A percentile compares a stretch with the other conserved stretches of the same genome.
phyloP scores from a whole-genome alignment of 2,888 invertebrate species.

The Pycnomerus fuliginosus region DNA sequence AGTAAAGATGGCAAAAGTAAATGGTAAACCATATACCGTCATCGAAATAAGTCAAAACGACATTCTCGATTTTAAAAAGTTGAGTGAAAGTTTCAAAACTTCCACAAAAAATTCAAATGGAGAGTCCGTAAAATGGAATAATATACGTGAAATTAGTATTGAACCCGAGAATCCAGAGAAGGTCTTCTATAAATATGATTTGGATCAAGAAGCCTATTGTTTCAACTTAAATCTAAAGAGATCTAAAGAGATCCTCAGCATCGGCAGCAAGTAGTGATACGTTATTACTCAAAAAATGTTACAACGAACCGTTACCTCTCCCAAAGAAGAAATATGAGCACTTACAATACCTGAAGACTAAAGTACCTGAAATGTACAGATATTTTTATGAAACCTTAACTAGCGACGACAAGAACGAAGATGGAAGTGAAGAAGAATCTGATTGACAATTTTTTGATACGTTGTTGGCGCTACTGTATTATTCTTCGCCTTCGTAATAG shows the following conservation, averaged over 20 bases:
- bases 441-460: too few relatives aligned
- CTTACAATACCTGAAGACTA: background rate
- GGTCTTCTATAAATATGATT: background rate
- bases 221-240: background rate
- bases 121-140: background rate
- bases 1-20: background rate
- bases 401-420: too few relatives aligned
- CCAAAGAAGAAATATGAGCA: background rate
- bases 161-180: background rate
- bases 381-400: background rate
- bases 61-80: constrained; percentile 2
- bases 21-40: background rate
- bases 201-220: background rate
- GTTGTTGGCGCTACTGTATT: too few relatives aligned
- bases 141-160: background rate
- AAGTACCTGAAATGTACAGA: background rate
- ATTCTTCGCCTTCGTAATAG: too few relatives aligned
- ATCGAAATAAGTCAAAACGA: background rate
- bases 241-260: background rate
- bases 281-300: background rate
- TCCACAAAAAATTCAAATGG: background rate
- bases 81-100: background rate
- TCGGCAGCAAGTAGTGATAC: background rate
- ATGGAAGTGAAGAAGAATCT: too few relatives aligned
- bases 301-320: background rate